Conservation (phyloP, 2,888 invertebrate species). For the Idaea straminata region DNA sequence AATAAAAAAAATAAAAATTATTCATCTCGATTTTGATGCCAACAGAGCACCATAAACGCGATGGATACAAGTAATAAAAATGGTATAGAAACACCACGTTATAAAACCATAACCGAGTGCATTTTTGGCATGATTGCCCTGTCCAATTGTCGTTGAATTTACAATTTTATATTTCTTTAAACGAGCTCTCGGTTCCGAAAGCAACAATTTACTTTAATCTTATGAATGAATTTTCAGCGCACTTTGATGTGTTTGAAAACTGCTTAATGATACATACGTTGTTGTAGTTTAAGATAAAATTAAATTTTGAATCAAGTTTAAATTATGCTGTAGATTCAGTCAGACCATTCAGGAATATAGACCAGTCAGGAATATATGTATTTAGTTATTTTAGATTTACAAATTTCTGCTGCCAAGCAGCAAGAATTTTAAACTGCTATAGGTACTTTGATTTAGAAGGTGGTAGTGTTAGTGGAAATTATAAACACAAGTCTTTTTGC, state of each 20-base stretch:
- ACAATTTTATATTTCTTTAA: constrained; percentile 17
- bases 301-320: neutral
- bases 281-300: neutral
- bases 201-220: constrained; percentile 17
- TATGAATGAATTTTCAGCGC: constrained; percentile 22
- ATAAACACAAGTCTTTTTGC: no score
- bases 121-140: constrained; percentile 53
- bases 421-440: no score
- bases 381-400: no score
- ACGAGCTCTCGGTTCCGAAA: constrained; percentile 6
- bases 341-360: no score
- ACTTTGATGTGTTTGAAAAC: constrained; percentile 13
- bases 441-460: no score
- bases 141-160: constrained; percentile 30
- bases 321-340: no score
- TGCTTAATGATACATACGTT: constrained; percentile 10
- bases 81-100: constrained; percentile 41
- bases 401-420: no score
- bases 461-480: no score
- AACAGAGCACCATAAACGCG: constrained; percentile 39
- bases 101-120: constrained; percentile 41
- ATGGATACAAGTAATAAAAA: constrained; percentile 46
- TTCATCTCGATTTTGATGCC: constrained; percentile 32
- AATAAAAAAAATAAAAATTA: constrained; percentile 28
- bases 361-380: no score